Percentiles rank a stretch among this genome's conserved stretches.
Conservation (phyloP, 2,888 invertebrate species). For the Sinopyrophorus schimmeli region DNA sequence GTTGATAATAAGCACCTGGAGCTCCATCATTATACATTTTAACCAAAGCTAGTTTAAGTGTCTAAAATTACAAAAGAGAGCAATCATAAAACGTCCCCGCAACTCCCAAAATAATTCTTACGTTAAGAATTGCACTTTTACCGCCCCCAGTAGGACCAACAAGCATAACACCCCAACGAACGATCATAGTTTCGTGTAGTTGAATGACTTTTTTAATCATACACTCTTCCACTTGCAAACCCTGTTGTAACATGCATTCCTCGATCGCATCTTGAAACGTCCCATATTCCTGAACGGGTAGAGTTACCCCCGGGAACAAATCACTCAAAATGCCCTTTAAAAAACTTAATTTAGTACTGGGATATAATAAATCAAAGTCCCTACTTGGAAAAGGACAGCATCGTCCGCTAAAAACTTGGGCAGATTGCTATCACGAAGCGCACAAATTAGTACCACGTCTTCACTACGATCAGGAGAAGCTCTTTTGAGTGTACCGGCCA, state of each 20-base stretch:
- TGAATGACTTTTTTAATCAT: slow-evolving; percentile 80
- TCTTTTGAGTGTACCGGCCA: slow-evolving; percentile 88
- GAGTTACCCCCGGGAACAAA: slow-evolving; percentile 80
- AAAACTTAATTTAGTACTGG: too few species aligned
- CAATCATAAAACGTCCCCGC: neutral
- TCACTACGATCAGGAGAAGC: slow-evolving; percentile 83
- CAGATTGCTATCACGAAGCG: slow-evolving; percentile 85
- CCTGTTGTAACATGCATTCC: slow-evolving; percentile 59
- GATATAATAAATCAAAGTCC: neutral
- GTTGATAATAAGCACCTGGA: slow-evolving; percentile 66
- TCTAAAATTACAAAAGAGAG: slow-evolving; percentile 57
- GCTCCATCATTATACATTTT: slow-evolving; percentile 66
- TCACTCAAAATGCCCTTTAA: slow-evolving; percentile 81
- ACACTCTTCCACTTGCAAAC: slow-evolving; percentile 67
- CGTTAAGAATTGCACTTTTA: slow-evolving; percentile 75
- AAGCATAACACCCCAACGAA: slow-evolving; percentile 90
- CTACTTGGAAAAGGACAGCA: slow-evolving; percentile 74
- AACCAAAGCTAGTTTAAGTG: slow-evolving; percentile 70
- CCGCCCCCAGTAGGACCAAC: slow-evolving; percentile 90
- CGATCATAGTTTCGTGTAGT: slow-evolving; percentile 87
- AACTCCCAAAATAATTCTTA: slow-evolving; percentile 50
- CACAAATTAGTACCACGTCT: slow-evolving; percentile 81
- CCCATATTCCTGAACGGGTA: slow-evolving; percentile 81
- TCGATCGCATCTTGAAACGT: slow-evolving; percentile 69
- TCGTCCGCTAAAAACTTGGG: slow-evolving; percentile 89